A percentile compares a stretch with the other conserved stretches of the same genome.
Conservation (phyloP, 1,140 invertebrate species). For the Bombus fervidus region DNA sequence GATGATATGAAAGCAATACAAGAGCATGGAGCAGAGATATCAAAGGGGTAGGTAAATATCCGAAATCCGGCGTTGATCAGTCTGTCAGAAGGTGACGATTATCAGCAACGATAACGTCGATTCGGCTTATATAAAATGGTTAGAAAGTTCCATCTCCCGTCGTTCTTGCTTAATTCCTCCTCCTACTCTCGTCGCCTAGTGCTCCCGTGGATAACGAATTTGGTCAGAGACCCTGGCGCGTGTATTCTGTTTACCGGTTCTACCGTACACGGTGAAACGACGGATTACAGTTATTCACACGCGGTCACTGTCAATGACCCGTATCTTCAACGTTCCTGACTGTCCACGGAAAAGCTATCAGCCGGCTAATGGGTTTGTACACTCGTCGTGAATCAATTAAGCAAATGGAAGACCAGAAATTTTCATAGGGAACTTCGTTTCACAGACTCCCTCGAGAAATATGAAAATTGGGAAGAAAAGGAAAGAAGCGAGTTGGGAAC, state of each 20-base stretch:
- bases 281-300: constrained; percentile 80
- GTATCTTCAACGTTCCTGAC: constrained; percentile 17
- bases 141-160: constrained; percentile 35
- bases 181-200: background rate
- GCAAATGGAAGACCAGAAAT: constrained; percentile 10
- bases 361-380: background rate
- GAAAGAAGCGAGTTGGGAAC: too few relatives aligned
- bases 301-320: constrained; percentile 77
- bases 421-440: background rate
- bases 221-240: constrained; percentile 40
- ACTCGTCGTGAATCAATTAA: constrained; percentile 14
- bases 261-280: constrained; percentile 67
- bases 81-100: background rate
- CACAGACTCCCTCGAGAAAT: background rate
- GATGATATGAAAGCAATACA: background rate
- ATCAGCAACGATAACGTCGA: background rate
- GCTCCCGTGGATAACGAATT: constrained; percentile 33
- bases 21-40: background rate
- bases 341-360: constrained; percentile 43
- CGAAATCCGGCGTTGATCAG: background rate
- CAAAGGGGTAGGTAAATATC: background rate
- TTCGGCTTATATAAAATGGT: constrained; percentile 10
- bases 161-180: constrained; percentile 13
- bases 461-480: background rate
- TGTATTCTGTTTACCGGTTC: constrained; percentile 65